Conservation (phyloP, 2,113 vertebrate species). For the Tetraodon nigroviridis region DNA sequence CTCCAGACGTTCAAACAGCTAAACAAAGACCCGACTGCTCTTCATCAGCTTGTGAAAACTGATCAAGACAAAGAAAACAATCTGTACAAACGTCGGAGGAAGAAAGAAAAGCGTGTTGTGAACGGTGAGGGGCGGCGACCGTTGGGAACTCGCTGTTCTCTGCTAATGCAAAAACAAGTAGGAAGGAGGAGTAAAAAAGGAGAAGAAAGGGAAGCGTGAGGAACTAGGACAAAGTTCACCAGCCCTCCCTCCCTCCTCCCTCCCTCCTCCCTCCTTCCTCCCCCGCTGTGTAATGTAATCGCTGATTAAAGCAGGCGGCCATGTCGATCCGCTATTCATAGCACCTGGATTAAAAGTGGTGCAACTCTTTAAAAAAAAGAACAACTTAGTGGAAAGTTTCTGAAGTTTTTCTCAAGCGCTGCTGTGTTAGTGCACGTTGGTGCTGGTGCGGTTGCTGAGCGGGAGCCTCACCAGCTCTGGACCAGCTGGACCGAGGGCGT, state of each 20-base stretch:
- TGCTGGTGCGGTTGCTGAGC: no score
- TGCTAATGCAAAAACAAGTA: slow-evolving; percentile 18
- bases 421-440: no score
- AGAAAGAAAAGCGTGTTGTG: no score
- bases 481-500: slow-evolving; percentile 85
- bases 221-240: slow-evolving; percentile 64
- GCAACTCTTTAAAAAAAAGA: not conserved
- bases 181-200: not conserved
- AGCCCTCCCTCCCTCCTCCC: not conserved
- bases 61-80: no score
- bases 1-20: no score
- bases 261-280: not conserved
- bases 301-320: not conserved
- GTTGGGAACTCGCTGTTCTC: slow-evolving; percentile 4
- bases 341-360: not conserved
- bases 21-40: no score
- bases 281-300: not conserved
- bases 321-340: slow-evolving; percentile 4
- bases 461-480: slow-evolving; percentile 80
- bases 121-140: no score
- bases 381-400: not conserved
- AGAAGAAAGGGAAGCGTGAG: slow-evolving; percentile 4
- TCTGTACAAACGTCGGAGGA: no score
- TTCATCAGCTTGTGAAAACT: no score
- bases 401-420: not conserved